Evolutionary conservation across 1,140 invertebrate species (phyloP), one percentile per base, ranked within the genome.

Genomic region (Stegodyphus dumicola): DNA sequence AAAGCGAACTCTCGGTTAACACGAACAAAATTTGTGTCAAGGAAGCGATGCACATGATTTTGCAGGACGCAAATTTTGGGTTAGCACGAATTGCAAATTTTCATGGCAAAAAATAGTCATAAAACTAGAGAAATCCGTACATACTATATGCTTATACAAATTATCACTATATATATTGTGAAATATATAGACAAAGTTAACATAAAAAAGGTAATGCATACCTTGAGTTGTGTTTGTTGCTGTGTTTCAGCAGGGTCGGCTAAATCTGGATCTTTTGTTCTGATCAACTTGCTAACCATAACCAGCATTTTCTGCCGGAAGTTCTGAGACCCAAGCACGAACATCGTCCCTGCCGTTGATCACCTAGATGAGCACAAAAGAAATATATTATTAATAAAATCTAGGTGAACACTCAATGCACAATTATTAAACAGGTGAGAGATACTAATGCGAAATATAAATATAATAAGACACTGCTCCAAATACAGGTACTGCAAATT

Each of bases 281-380:
- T 93, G 89, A 95, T 95, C 80, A 95, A 91, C 91, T 95, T 95
- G 85, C 93, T 93, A 88, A 95, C 93, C 86, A 95, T 91, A 87
- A 94, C 92, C 87, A 95, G 91, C 80, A 94, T 93, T 77, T 92
- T 91, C 67, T 91, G 89, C 51, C 90, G 90, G 77, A 92, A 88
- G 69, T 66, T 75, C 73, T 75, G 73, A 48, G 81, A 84, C 66
- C 77, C 67, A 13, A 81, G 60, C 73, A 84, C 81, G 15, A 84
- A 84, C 81, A 84, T 84, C 7, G 48, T 48, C 33, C 33, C 33
- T 33, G 33, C 33, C 51, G 33, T 49, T 52, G 9, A 9, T 71
- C 49, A 7, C 9, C 70, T 71, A 10, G 2, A 15, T n/a, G 70
- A 71, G 33, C 70, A 67, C 9, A 17, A 7, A 18, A 67, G 66